Conservation (phyloP, 2,113 vertebrate species). For the Oncorhynchus keta region DNA sequence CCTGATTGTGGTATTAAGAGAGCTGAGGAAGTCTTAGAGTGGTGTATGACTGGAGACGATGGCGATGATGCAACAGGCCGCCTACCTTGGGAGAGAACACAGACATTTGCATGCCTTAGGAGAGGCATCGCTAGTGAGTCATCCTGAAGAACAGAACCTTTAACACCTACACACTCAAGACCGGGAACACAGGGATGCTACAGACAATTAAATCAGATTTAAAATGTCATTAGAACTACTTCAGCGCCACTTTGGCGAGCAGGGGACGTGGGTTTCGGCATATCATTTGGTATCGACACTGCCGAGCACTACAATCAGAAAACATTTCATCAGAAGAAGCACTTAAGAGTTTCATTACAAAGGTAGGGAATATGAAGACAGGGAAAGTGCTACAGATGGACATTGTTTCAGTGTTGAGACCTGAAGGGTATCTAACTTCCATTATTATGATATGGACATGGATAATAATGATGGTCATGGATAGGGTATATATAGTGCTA, state of each 20-base stretch:
- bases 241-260: conserved; percentile 57
- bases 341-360: neutral
- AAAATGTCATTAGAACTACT: conserved; percentile 63
- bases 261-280: conserved; percentile 42
- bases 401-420: too few species aligned
- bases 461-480: too few species aligned
- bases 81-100: conserved; percentile 48
- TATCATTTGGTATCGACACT: conserved; percentile 52
- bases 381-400: too few species aligned
- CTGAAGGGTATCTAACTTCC: too few species aligned
- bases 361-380: neutral
- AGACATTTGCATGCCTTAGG: conserved; percentile 59
- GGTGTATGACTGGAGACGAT: neutral
- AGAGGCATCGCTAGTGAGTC: conserved; percentile 56
- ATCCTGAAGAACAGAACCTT: conserved; percentile 51
- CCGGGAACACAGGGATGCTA: too few species aligned
- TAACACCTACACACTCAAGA: conserved; percentile 64
- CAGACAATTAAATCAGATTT: conserved; percentile 58
- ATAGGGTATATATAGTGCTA: too few species aligned
- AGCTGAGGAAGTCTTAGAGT: neutral
- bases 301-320: conserved; percentile 34
- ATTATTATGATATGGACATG: too few species aligned
- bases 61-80: conserved; percentile 37
- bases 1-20: neutral
- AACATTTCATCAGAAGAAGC: neutral